These are phyloP conservation scores for Muscina levida DNA, from an alignment of 2,888 invertebrate genomes.

Conservation along the genomic window DNA sequence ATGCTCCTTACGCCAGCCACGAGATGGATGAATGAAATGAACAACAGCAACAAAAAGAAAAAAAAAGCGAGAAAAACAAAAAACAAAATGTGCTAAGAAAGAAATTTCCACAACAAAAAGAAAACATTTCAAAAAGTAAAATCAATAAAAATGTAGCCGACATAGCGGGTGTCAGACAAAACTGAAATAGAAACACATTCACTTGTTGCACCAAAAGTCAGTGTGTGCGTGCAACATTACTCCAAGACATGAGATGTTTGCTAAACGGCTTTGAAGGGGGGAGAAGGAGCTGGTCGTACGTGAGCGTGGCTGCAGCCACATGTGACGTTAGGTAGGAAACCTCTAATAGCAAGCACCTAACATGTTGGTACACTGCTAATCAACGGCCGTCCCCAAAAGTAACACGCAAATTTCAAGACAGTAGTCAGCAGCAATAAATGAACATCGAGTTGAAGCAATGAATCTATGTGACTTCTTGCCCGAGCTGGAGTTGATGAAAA, in stretches of 20 bases:
- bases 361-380: constrained; percentile 59
- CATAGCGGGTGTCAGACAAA: constrained; percentile 64
- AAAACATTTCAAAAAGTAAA: constrained; percentile 39
- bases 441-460: neutral
- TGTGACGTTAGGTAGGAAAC: constrained; percentile 47
- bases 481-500: neutral
- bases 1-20: constrained; percentile 55
- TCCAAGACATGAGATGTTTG: constrained; percentile 14
- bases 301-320: constrained; percentile 11
- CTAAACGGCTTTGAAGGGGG: constrained; percentile 54
- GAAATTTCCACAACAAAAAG: constrained; percentile 42
- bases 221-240: constrained; percentile 15
- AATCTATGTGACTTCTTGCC: constrained; percentile 9
- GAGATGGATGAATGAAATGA: constrained; percentile 48
- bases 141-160: constrained; percentile 63
- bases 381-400: constrained; percentile 58
- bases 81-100: constrained; percentile 40
- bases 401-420: constrained; percentile 66
- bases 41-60: constrained; percentile 42
- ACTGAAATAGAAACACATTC: constrained; percentile 62
- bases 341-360: constrained; percentile 54
- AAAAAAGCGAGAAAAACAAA: constrained; percentile 60
- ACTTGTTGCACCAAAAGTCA: constrained; percentile 60
- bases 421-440: constrained; percentile 50
- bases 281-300: constrained; percentile 1